Conservation (phyloP, 2,797 vertebrate genomes). For the Anguilla marmorata region DNA sequence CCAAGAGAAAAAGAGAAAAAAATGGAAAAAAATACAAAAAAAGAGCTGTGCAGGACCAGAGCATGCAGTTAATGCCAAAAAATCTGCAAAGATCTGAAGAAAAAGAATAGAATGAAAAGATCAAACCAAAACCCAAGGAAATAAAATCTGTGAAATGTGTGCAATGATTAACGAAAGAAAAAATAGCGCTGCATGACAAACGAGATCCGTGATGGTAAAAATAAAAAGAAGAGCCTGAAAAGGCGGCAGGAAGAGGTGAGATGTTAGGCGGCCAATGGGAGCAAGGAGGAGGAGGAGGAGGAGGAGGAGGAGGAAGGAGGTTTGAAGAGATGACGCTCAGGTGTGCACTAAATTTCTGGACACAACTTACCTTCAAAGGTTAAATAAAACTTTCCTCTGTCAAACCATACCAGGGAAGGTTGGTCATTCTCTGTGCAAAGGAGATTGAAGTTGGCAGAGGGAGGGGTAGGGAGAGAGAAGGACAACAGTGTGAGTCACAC, state of each 20-base stretch:
- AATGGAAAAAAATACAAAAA: neutral
- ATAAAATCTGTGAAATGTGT: slow-evolving; percentile 56
- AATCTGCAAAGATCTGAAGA: slow-evolving; percentile 9
- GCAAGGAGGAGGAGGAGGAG: slow-evolving; percentile 46
- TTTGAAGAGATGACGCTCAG: slow-evolving; percentile 49
- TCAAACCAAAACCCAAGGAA: slow-evolving; percentile 47
- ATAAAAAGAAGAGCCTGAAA: slow-evolving; percentile 36
- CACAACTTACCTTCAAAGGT: slow-evolving; percentile 99
- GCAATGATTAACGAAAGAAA: slow-evolving; percentile 49
- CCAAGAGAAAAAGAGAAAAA: slow-evolving; percentile 23
- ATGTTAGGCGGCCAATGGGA: slow-evolving; percentile 40
- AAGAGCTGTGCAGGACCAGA: slow-evolving; percentile 31
- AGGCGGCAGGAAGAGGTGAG: slow-evolving; percentile 37
- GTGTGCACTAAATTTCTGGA: slow-evolving; percentile 67
- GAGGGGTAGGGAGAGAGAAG: slow-evolving; percentile 86
- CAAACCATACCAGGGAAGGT: slow-evolving; percentile 99
- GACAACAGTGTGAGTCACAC: slow-evolving; percentile 84
- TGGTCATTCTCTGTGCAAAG: slow-evolving; percentile 98
- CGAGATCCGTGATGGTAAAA: slow-evolving; percentile 50
- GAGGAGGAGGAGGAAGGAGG: slow-evolving; percentile 46
- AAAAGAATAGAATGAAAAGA: slow-evolving; percentile 54
- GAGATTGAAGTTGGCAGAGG: slow-evolving; percentile 78
- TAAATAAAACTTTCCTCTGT: slow-evolving; percentile 99
- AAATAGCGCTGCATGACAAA: slow-evolving; percentile 49
- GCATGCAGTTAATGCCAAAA: slow-evolving; percentile 55